Conservation (phyloP, 2,113 vertebrate species). For the Cyanoramphus novaezelandiae region DNA sequence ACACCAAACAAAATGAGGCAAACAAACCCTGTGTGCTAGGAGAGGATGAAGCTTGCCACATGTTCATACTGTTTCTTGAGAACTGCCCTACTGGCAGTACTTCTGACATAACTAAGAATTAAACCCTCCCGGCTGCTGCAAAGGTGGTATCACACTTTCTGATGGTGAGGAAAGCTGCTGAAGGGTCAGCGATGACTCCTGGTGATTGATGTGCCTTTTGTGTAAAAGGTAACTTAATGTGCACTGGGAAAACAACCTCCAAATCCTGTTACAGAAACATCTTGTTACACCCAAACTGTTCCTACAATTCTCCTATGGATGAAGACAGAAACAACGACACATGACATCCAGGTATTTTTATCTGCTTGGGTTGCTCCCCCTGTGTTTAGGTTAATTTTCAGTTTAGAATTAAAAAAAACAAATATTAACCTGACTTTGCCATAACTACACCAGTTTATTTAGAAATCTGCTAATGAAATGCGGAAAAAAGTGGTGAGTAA, state of each 20-base stretch:
- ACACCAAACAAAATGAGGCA: not conserved
- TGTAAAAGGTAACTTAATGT: not conserved
- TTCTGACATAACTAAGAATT: not conserved
- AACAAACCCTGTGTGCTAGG: not conserved
- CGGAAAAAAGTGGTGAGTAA: not conserved
- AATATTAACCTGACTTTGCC: not conserved
- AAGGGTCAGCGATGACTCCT: not conserved
- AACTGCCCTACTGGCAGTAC: not conserved
- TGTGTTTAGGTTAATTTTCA: not conserved
- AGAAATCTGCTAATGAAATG: not conserved
- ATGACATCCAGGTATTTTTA: not conserved
- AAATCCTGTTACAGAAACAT: not conserved
- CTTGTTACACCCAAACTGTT: not conserved
- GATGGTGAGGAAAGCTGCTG: not conserved
- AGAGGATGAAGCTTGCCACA: not conserved
- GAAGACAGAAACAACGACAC: not conserved
- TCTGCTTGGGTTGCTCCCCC: not conserved
- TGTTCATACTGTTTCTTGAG: not conserved
- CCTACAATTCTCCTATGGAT: not conserved
- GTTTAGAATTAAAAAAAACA: not conserved
- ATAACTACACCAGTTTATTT: not conserved
- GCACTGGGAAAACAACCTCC: not conserved
- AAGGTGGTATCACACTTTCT: not conserved
- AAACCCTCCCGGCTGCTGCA: not conserved
- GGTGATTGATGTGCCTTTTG: not conserved